Base-by-base conservation (phyloP, 2,113 vertebrate species). In the Pachycephala philippinensis region DNA sequence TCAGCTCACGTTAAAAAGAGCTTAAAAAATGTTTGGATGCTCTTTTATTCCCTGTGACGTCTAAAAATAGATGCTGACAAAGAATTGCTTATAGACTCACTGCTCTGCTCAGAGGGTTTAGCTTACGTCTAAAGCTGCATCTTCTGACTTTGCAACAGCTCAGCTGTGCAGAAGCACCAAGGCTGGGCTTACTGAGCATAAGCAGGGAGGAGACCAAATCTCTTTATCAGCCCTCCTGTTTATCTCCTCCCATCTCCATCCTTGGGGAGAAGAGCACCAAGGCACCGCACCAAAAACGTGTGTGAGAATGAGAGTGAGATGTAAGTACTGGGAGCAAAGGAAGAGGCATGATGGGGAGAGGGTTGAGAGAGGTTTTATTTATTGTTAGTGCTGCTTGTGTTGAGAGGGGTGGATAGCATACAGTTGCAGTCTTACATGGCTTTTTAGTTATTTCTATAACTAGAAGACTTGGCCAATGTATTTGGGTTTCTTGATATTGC, bases 21-120 rank as follows among this genome's bases (percentile, higher is more conserved):
- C 45, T 75, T 42, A 13, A 92, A 87, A 47, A 66, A 44, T 49
- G 2, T 84, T 94, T 92, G 64, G 61, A 45, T 90, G 49, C 27
- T 78, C 37, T 80, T 92, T 93, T 85, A 35, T 88, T 90, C 87
- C 15, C 10, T 2, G 0, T 23, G 52, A 88, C 30, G 9, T 92
- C 66, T 96, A 37, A 89, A 94, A 93, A 69, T 72, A 95, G 84
- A 69, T 81, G 35, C 59, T 87, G 80, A 35, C 3, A 13, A 87
- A 80, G 50, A 77, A 81, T 57, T 83, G 65, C 37, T 63, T 70
- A 63, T 42, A 75, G 77, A 47, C 30, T 57, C 3, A 0, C 45
- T 60, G 53, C 72, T 75, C 33, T 78, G 11, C 53, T 81, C 2
- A 2, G 68, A 79, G 65, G 42, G 28, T 53, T 87, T 90, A 66